A percentile compares a stretch with the other conserved stretches of the same genome.
Conservation (phyloP, 2,888 invertebrate species). For the Napeogenes sylphis region DNA sequence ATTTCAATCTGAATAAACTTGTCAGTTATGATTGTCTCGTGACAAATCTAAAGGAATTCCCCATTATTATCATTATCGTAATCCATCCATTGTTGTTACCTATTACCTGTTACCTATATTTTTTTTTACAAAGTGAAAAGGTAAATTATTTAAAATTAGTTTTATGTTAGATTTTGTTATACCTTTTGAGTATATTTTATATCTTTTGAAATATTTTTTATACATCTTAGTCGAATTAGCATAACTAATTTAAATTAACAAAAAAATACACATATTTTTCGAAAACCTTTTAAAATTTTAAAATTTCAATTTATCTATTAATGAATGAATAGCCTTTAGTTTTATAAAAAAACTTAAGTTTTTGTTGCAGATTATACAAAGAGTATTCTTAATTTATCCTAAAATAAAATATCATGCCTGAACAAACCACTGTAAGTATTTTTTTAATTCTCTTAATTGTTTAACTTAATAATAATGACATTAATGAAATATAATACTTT, state of each 20-base stretch:
- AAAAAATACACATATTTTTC: too few species aligned
- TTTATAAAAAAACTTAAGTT: neutral
- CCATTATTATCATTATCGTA: neutral
- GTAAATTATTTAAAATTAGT: too few species aligned
- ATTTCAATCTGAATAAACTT: constrained; percentile 10
- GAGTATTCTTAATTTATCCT: neutral
- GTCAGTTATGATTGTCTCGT: constrained; percentile 18
- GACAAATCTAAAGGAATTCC: neutral
- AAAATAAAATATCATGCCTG: constrained; percentile 20
- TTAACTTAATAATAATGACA: too few species aligned
- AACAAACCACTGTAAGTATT: constrained; percentile 29
- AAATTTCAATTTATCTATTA: too few species aligned
- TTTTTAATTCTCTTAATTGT: neutral
- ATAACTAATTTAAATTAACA: too few species aligned
- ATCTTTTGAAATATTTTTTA: too few species aligned
- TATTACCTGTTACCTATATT: neutral
- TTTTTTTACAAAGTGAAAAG: too few species aligned
- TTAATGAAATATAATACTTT: too few species aligned
- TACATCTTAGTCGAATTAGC: too few species aligned
- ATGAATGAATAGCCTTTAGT: neutral
- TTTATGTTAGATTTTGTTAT: too few species aligned
- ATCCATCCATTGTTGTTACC: neutral
- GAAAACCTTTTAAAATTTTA: too few species aligned
- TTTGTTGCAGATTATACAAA: neutral
- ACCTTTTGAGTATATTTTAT: too few species aligned